Conservation (phyloP, 2,888 invertebrate species). For the Heliconius sara region DNA sequence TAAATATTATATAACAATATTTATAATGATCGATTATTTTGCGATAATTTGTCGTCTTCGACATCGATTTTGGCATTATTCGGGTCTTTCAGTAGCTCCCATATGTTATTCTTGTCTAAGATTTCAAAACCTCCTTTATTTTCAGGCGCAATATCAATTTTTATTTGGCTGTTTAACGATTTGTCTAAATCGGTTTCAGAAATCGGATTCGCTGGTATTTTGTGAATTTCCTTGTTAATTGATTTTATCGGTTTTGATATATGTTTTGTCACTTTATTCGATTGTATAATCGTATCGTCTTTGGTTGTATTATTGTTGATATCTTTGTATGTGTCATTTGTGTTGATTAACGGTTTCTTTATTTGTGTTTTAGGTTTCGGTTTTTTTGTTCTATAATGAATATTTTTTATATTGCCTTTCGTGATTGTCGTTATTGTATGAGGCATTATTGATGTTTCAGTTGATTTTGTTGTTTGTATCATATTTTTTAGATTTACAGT, state of each 20-base stretch:
- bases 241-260: conserved; percentile 71
- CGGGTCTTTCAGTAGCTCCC: conserved; percentile 84
- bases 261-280: conserved; percentile 63
- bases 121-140: conserved; percentile 83
- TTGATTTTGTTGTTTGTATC: conserved; percentile 7
- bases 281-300: conserved; percentile 58
- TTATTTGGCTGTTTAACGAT: conserved; percentile 61
- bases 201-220: conserved; percentile 75
- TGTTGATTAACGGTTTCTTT: conserved; percentile 62
- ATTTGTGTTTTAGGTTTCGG: conserved; percentile 72
- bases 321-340: conserved; percentile 53
- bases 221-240: conserved; percentile 81
- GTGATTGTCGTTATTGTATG: conserved; percentile 74
- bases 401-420: conserved; percentile 72
- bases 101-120: conserved; percentile 84
- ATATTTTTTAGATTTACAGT: not conserved
- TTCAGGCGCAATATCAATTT: conserved; percentile 75
- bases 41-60: conserved; percentile 63
- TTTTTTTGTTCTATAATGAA: conserved; percentile 76
- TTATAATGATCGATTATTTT: conserved; percentile 76
- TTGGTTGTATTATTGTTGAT: conserved; percentile 53
- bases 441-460: conserved; percentile 53
- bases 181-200: conserved; percentile 74
- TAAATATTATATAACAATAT: conserved; percentile 77
- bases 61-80: conserved; percentile 68